Conservation (phyloP, 1,140 invertebrate genomes). For the Panagrolaimus sp. region DNA sequence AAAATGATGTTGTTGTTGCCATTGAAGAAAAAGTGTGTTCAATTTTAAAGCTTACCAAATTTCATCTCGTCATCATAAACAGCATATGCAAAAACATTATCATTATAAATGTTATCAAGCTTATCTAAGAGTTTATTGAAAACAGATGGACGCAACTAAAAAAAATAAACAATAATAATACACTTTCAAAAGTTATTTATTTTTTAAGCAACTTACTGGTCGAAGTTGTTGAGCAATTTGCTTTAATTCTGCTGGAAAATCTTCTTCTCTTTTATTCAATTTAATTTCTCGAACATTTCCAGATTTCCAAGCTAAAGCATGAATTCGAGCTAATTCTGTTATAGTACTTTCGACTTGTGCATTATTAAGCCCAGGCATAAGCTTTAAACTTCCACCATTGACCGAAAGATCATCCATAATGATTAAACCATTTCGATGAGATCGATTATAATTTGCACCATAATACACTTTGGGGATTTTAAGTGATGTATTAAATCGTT, state of each 20-base stretch:
- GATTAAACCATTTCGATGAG: slow-evolving; percentile 38
- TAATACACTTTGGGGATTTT: slow-evolving; percentile 5
- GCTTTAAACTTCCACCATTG: slow-evolving; percentile 9
- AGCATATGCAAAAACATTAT: not conserved
- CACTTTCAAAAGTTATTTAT: not conserved
- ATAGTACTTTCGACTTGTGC: slow-evolving; percentile 30
- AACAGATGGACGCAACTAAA: not conserved
- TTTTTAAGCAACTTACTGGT: not conserved
- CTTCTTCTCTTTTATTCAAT: not conserved
- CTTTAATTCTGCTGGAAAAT: not conserved
- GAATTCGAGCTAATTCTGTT: slow-evolving; percentile 29
- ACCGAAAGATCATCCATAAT: slow-evolving; percentile 41
- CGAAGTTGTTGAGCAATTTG: not conserved
- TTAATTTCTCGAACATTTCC: not conserved
- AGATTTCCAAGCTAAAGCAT: slow-evolving; percentile 32
- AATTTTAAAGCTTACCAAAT: slow-evolving; percentile 21
- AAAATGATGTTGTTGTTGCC: too few species aligned
- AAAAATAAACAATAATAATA: not conserved
- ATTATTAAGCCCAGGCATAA: slow-evolving; percentile 39
- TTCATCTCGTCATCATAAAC: slow-evolving; percentile 11
- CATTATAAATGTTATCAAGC: not conserved
- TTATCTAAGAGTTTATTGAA: not conserved
- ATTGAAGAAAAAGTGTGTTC: too few species aligned
- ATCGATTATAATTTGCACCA: not conserved
- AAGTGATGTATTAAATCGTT: not conserved